Evolutionary conservation across 2,113 vertebrate species (phyloP).

Genomic region (Saccopteryx leptura): DNA sequence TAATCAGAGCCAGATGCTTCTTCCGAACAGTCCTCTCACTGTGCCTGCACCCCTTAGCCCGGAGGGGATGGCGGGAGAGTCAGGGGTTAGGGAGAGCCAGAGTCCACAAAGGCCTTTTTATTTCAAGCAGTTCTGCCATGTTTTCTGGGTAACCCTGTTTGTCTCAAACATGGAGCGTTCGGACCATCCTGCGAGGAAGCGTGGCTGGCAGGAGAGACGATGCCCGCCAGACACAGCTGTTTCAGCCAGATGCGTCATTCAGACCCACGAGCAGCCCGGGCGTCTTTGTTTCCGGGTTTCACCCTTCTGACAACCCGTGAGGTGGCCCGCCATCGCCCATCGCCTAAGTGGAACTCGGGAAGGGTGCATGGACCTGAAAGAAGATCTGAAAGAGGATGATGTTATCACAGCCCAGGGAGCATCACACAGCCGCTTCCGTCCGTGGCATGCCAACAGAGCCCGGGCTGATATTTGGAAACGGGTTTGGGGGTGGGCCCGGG

Average conservation of each 20-base stretch:
- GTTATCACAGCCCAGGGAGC: conserved; percentile 65
- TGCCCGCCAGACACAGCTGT: conserved; percentile 58
- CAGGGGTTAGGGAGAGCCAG: background rate
- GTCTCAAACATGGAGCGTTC: background rate
- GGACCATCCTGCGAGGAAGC: background rate
- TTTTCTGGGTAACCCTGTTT: background rate
- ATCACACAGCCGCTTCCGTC: conserved; percentile 66
- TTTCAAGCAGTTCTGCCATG: background rate
- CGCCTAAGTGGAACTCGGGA: conserved; percentile 75
- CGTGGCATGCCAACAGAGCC: conserved; percentile 46
- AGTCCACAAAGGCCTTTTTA: background rate
- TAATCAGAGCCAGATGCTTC: conserved; percentile 83
- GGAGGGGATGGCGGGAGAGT: background rate
- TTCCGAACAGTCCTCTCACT: conserved; percentile 48
- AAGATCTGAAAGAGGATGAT: conserved; percentile 72
- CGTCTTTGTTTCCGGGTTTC: conserved; percentile 70
- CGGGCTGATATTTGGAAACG: conserved; percentile 66
- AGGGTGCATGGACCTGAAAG: conserved; percentile 71
- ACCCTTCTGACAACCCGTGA: background rate
- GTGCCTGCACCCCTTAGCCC: background rate
- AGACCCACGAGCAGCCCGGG: conserved; percentile 28
- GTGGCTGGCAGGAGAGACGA: conserved; percentile 28
- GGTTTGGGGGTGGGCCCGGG: background rate
- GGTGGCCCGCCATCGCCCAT: conserved; percentile 63
- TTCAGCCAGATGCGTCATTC: conserved; percentile 58